A percentile compares a stretch with the other conserved stretches of the same genome.
Evolutionary conservation across 2,888 invertebrate genomes (phyloP).

Genomic region (Agrochola lychnidis): DNA sequence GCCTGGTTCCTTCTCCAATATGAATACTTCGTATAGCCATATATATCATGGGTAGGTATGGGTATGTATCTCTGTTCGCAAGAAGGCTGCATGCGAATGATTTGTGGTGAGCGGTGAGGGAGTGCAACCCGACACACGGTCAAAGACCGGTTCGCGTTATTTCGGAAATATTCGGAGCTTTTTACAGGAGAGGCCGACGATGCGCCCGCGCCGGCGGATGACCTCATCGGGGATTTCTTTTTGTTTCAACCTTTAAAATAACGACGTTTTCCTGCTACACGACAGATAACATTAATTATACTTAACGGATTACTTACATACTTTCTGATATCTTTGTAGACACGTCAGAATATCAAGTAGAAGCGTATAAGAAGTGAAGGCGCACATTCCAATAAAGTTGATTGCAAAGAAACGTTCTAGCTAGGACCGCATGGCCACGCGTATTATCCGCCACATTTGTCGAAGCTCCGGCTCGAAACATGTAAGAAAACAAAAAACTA

Average conservation of each 20-base stretch:
- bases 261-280: constrained; percentile 65
- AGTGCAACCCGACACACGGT: constrained; percentile 81
- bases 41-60: constrained; percentile 32
- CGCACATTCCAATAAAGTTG: constrained; percentile 38
- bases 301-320: constrained; percentile 55
- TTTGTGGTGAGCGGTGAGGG: constrained; percentile 77
- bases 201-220: constrained; percentile 75
- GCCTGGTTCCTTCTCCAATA: constrained; percentile 25
- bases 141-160: constrained; percentile 88
- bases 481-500: constrained; percentile 47
- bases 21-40: constrained; percentile 2
- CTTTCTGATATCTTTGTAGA: constrained; percentile 29
- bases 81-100: constrained; percentile 77
- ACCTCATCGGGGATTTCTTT: constrained; percentile 83
- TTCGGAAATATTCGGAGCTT: constrained; percentile 84
- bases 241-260: constrained; percentile 68
- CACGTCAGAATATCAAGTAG: constrained; percentile 26
- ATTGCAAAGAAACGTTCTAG: constrained; percentile 36
- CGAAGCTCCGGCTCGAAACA: constrained; percentile 26
- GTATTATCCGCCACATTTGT: constrained; percentile 53
- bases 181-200: constrained; percentile 75
- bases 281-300: constrained; percentile 58
- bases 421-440: constrained; percentile 16
- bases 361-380: constrained; percentile 12
- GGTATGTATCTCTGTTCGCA: constrained; percentile 54